phyloP scores from a whole-genome alignment of 2,888 invertebrate genomes.

The Sphinx pinastri region DNA sequence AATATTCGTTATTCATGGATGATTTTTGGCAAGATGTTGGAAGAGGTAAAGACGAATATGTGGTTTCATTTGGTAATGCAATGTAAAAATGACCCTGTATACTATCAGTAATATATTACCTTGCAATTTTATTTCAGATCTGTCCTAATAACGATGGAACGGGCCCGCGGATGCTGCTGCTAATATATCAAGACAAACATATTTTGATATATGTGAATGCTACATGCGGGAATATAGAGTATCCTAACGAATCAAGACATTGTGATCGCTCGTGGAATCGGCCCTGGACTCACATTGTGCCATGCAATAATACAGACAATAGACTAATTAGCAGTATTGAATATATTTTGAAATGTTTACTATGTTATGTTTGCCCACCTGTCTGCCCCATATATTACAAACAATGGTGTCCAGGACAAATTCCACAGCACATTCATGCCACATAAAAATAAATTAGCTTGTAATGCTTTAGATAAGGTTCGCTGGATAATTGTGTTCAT shows the following conservation, averaged over 20 bases:
- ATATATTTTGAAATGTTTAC: slow-evolving; percentile 14
- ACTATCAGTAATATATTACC: too few relatives aligned
- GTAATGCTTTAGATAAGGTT: slow-evolving; percentile 83
- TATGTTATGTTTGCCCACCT: slow-evolving; percentile 31
- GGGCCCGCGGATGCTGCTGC: slow-evolving; percentile 62
- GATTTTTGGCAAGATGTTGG: too few relatives aligned
- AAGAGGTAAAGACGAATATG: too few relatives aligned
- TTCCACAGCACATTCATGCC: slow-evolving; percentile 78
- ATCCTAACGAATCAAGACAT: slow-evolving; percentile 67
- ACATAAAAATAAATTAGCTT: slow-evolving; percentile 82
- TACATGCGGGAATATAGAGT: slow-evolving; percentile 71
- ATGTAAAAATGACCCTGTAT: too few relatives aligned
- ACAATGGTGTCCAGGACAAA: slow-evolving; percentile 64
- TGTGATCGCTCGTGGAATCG: slow-evolving; percentile 71
- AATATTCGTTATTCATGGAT: too few relatives aligned
- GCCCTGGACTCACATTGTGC: slow-evolving; percentile 59
- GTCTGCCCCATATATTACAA: slow-evolving; percentile 31
- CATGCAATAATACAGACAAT: slow-evolving; percentile 40
- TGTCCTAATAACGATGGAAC: slow-evolving; percentile 73
- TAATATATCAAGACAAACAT: slow-evolving; percentile 83
- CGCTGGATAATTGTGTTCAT: slow-evolving; percentile 83
- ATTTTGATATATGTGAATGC: slow-evolving; percentile 83
- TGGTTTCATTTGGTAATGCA: too few relatives aligned
- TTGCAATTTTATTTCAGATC: slow-evolving; percentile 63
- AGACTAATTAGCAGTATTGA: slow-evolving; percentile 14